Evolutionary conservation across 1,140 invertebrate species (phyloP), one percentile per base, ranked within the genome.

Genomic region (Drosophila baimaii): DNA sequence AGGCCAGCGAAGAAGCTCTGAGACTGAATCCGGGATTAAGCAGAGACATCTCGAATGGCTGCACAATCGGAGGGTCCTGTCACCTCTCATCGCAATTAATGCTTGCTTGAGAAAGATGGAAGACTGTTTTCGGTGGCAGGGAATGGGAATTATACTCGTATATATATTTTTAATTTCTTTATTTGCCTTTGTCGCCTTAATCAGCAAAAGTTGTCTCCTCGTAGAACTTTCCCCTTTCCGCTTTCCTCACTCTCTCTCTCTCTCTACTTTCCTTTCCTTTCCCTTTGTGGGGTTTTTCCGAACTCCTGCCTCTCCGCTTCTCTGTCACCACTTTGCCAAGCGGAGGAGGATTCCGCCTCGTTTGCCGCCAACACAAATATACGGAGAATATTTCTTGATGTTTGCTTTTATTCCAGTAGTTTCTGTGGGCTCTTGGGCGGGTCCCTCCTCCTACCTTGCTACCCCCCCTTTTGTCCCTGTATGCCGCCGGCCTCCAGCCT

Each of bases 141-240:
- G 51, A 44, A 23, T 15, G 27, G 70, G 46, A 35, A 35, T 46
- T 51, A 19, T 23, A 47, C n/a, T n/a, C n/a, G n/a, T 37, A 68
- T 25, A 35, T 61, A 65, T 64, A 68, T 66, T 66, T 75, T 74
- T 75, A 56, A 56, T 76, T 75, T 56, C 54, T 65, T 75, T 65
- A 75, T 76, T 76, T 76, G 54, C 43, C 46, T 47, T 75, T 76
- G 61, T 68, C 63, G 64, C 64, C 62, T 55, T 75, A 75, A 75
- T 75, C 72, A 75, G 72, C 71, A 56, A 75, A 73, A 72, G 64
- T 49, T 72, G 66, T 44, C 33, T 49, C 52, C 33, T 49, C 52
- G 70, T 51, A 63, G 39, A 75, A 55, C 35, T 57, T 66, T 52
- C 15, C 73, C 33, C 51, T 25, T 54, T 41, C 57, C n/a, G 37